phyloP scores from a whole-genome alignment of 2,888 invertebrate species.

The Willowsia nigromaculata region DNA sequence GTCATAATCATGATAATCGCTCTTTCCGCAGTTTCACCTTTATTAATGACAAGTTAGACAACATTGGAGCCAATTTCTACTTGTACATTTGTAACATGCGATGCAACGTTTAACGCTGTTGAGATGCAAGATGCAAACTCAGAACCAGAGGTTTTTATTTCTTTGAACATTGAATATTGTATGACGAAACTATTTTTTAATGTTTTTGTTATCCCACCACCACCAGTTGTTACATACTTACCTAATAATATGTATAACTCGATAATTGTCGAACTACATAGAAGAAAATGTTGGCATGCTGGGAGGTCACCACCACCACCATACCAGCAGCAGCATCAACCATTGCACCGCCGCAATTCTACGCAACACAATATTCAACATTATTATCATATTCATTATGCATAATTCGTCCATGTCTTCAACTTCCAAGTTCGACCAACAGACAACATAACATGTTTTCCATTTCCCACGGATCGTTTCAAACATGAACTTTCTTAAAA shows the following conservation, averaged over 20 bases:
- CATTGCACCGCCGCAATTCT: background rate
- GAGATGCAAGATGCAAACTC: background rate
- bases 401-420: slow-evolving; percentile 42
- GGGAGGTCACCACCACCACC: slow-evolving; percentile 53
- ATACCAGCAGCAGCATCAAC: background rate
- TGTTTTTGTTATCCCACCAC: background rate
- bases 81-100: slow-evolving; percentile 1
- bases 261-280: slow-evolving; percentile 14
- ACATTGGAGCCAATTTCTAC: slow-evolving; percentile 51
- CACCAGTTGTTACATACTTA: background rate
- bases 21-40: slow-evolving; percentile 33
- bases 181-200: background rate
- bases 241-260: slow-evolving; percentile 22
- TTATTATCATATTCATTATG: slow-evolving; percentile 11
- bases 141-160: no score
- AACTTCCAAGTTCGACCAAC: background rate
- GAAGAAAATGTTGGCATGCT: slow-evolving; percentile 36
- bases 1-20: slow-evolving; percentile 13
- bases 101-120: background rate
- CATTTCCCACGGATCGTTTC: slow-evolving; percentile 57
- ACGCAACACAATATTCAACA: background rate
- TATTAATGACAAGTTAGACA: slow-evolving; percentile 40
- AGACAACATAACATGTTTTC: slow-evolving; percentile 22
- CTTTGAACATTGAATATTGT: background rate
- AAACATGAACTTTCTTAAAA: slow-evolving; percentile 23